Conservation (phyloP, 2,113 vertebrate species). For the Alexandromys fortis region DNA sequence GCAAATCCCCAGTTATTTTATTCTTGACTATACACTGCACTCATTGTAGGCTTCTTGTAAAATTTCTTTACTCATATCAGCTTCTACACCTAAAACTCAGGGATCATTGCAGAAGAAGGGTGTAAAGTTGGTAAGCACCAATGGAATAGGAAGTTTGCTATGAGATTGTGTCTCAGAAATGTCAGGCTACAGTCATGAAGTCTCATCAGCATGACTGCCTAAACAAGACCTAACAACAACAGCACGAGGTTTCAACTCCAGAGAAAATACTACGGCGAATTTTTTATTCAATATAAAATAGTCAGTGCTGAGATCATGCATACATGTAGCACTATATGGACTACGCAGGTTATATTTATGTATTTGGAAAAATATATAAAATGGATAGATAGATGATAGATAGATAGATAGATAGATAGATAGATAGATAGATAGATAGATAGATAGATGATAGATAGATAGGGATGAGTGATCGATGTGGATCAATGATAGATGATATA, state of each 20-base stretch:
- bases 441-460: too few relatives aligned
- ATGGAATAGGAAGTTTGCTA: neutral
- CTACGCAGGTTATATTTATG: neutral
- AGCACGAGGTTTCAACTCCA: neutral
- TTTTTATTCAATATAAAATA: neutral
- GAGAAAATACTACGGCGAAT: neutral
- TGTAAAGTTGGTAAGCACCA: neutral
- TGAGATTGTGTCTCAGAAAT: neutral
- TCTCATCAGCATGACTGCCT: neutral
- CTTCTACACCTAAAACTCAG: neutral
- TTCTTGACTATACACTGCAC: neutral
- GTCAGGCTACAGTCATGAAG: neutral
- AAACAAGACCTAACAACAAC: neutral
- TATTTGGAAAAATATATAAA: neutral
- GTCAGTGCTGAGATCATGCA: neutral
- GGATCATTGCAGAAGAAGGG: neutral
- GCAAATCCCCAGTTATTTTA: neutral
- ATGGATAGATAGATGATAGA: too few relatives aligned
- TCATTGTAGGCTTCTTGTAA: neutral
- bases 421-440: neutral
- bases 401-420: too few relatives aligned
- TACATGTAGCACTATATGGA: neutral
- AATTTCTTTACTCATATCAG: neutral
- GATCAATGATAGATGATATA: neutral
- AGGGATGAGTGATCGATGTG: too few relatives aligned